These are phyloP conservation scores for Platycnemis pennipes DNA, from an alignment of 2,888 invertebrate genomes.

Conservation along the genomic window DNA sequence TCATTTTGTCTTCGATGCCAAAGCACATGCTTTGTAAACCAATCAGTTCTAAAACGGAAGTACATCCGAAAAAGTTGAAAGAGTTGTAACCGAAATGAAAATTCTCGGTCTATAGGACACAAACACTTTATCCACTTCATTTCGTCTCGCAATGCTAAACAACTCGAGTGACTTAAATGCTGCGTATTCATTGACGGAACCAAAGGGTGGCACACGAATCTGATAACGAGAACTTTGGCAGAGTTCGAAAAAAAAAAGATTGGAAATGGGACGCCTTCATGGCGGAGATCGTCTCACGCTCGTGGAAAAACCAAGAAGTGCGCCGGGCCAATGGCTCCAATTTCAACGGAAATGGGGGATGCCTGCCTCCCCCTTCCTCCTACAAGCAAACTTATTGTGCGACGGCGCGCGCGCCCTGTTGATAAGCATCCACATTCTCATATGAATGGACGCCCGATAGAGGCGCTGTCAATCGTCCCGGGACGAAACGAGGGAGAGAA, in stretches of 20 bases:
- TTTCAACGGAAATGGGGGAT: background rate
- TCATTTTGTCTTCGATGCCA: too few relatives aligned
- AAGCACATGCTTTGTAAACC: too few relatives aligned
- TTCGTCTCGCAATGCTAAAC: background rate
- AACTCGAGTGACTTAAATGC: background rate
- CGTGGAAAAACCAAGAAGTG: background rate
- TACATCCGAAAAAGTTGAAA: too few relatives aligned
- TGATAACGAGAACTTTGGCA: background rate
- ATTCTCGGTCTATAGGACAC: too few relatives aligned
- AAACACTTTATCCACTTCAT: too few relatives aligned
- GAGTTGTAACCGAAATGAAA: too few relatives aligned
- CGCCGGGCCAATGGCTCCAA: slow-evolving; percentile 5
- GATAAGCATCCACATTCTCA: slow-evolving; percentile 41
- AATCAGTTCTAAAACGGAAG: too few relatives aligned
- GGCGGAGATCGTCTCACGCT: background rate
- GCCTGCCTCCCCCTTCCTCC: background rate
- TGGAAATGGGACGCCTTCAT: slow-evolving; percentile 6
- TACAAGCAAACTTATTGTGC: slow-evolving; percentile 6
- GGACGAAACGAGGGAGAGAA: background rate
- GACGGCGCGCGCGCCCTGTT: background rate
- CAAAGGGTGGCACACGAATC: background rate
- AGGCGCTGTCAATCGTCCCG: slow-evolving; percentile 43
- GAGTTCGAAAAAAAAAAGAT: background rate
- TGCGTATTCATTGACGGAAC: background rate
- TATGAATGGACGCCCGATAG: slow-evolving; percentile 50